These are phyloP conservation scores for Perodicticus potto DNA, from an alignment of 2,797 vertebrate species.

Conservation along the genomic window DNA sequence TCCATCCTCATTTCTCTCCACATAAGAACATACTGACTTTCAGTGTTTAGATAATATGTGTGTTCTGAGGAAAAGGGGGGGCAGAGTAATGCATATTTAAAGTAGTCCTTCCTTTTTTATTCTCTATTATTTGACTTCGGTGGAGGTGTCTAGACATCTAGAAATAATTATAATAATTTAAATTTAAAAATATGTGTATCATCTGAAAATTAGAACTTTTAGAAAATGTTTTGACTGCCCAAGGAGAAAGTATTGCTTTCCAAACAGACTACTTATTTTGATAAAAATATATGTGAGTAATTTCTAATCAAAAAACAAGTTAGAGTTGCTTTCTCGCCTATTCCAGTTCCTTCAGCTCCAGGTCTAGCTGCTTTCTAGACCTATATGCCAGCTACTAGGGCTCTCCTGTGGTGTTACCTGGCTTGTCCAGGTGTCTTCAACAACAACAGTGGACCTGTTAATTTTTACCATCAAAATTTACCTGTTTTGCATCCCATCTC, in stretches of 20 bases:
- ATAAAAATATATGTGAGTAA: background rate
- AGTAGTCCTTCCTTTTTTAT: background rate
- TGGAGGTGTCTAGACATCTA: background rate
- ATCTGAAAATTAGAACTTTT: background rate
- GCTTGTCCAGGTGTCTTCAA: background rate
- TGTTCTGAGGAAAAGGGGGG: background rate
- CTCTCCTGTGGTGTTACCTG: background rate
- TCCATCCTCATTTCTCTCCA: background rate
- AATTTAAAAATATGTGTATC: background rate
- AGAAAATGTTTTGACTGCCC: background rate
- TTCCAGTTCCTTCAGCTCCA: accelerated
- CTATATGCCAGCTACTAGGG: accelerated
- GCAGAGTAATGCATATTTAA: background rate
- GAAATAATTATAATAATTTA: background rate
- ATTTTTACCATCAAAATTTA: background rate
- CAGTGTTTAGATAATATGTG: background rate
- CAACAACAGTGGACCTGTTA: background rate
- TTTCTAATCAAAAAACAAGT: background rate
- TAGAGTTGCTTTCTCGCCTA: background rate
- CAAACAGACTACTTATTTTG: background rate
- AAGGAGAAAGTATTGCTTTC: background rate
- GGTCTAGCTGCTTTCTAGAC: background rate
- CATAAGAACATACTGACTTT: background rate
- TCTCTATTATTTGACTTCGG: background rate
- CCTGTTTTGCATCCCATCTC: background rate